Evolutionary conservation across 2,888 invertebrate species (phyloP).

Genomic region (Morpho deidamia): DNA sequence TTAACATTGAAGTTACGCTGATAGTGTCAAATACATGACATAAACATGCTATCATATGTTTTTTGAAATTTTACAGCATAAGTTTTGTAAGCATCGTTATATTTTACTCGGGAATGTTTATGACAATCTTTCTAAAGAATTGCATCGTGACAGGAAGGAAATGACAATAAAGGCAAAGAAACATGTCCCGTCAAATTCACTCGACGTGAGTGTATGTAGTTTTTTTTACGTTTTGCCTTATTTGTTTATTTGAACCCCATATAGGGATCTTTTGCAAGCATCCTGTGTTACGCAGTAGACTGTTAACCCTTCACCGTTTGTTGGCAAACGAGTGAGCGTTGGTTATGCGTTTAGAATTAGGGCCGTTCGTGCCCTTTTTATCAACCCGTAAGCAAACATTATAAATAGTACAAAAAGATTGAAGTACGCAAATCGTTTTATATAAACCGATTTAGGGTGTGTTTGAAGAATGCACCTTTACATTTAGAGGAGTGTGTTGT

Average conservation of each 20-base stretch:
- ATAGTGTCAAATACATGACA: no score
- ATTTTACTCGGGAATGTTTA: not conserved
- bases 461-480: not conserved
- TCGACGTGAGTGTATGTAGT: constrained; percentile 27
- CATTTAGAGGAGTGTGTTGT: not conserved
- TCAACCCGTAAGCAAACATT: constrained; percentile 38
- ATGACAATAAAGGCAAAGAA: constrained; percentile 16
- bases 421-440: constrained; percentile 4
- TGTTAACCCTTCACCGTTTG: constrained; percentile 69
- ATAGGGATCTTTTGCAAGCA: constrained; percentile 42
- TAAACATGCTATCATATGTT: no score
- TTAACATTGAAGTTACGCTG: no score
- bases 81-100: no score
- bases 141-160: not conserved
- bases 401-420: constrained; percentile 28
- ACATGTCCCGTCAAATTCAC: constrained; percentile 33
- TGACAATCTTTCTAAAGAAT: not conserved
- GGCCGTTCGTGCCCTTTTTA: constrained; percentile 42
- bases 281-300: constrained; percentile 63
- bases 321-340: constrained; percentile 47
- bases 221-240: constrained; percentile 42
- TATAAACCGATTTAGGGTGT: not conserved
- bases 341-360: constrained; percentile 47
- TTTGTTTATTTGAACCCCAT: constrained; percentile 35
- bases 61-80: no score